Base-by-base conservation (phyloP, 2,797 vertebrate species). In the Cuculus canorus region DNA sequence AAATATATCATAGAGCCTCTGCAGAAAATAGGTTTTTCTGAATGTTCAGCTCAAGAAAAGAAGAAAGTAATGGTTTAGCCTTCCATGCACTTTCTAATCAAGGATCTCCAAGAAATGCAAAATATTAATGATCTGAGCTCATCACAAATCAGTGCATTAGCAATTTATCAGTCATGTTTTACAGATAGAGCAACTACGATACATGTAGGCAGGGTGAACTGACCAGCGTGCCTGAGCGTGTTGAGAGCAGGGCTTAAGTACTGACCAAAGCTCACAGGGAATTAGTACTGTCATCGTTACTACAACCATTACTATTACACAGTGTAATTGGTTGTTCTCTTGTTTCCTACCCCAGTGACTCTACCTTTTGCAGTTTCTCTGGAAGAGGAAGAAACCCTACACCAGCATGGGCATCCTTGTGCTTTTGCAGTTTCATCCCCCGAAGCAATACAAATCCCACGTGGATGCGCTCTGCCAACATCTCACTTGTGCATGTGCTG, bases 1-100 rank as follows among this genome's bases (percentile, higher is more conserved):
- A 97, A 97, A 97, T 92, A 95, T 96, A 96, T 97, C 93, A 94
- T 72, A 92, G 71, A 96, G 72, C 48, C 85, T 91, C 54, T 95
- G 87, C 95, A 96, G 88, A 86, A 96, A 96, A 91, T 14, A 70
- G 17, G 3, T 90, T 96, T 96, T 87, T 69, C 88, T 3, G 3
- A 88, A 94, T 17, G 32, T 94, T 94, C 83, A 83, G 84, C 77
- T 96, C 80, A 70, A 82, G 94, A 92, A 93, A 92, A 95, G 85
- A 96, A 63, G 48, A 53, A 88, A 91, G 28, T 23, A 79, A 83
- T 56, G 17, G 41, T 52, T 91, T 77, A 68, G 82, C 68, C 64
- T 90, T 78, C 50, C 1, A 0, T 54, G 39, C 22, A 59, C 71
- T 80, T 84, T 85, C 75, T 78, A 85, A 85, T 63, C 61, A 78